phyloP scores from a whole-genome alignment of 2,888 invertebrate species.

The Cetonia aurata region DNA sequence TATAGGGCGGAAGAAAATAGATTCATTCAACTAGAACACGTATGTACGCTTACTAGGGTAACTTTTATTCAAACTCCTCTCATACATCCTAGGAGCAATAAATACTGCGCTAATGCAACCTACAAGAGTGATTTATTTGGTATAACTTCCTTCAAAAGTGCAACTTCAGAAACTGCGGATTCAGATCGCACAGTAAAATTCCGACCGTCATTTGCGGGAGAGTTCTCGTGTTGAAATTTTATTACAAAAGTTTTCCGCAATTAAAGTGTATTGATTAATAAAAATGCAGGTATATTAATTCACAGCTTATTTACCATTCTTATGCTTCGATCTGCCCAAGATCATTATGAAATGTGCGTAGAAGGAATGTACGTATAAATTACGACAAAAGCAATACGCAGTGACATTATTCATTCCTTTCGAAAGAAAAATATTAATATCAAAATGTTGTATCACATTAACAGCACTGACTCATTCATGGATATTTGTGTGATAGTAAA shows the following conservation, averaged over 20 bases:
- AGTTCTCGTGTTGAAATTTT: constrained; percentile 15
- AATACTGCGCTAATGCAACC: constrained; percentile 41
- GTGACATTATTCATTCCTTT: no score
- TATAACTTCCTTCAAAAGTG: constrained; percentile 29
- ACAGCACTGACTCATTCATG: no score
- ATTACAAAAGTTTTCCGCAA: constrained; percentile 26
- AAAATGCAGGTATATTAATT: no score
- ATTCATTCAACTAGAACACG: constrained; percentile 32
- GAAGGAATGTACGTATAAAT: no score
- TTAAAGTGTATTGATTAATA: not conserved
- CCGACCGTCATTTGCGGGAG: constrained; percentile 12
- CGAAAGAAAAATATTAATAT: no score
- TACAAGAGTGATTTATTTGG: constrained; percentile 43
- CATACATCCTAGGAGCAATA: constrained; percentile 37
- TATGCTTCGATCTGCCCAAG: no score
- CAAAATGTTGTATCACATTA: no score
- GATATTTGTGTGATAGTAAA: no score
- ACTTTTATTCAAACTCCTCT: constrained; percentile 43
- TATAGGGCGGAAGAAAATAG: constrained; percentile 23
- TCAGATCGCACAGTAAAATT: constrained; percentile 30
- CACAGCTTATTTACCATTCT: no score
- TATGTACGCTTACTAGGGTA: constrained; percentile 16
- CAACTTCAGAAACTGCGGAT: constrained; percentile 30
- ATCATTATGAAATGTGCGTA: no score
- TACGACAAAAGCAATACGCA: no score